phyloP scores from a whole-genome alignment of 2,113 vertebrate genomes.

The Hydrochoerus hydrochaeris region DNA sequence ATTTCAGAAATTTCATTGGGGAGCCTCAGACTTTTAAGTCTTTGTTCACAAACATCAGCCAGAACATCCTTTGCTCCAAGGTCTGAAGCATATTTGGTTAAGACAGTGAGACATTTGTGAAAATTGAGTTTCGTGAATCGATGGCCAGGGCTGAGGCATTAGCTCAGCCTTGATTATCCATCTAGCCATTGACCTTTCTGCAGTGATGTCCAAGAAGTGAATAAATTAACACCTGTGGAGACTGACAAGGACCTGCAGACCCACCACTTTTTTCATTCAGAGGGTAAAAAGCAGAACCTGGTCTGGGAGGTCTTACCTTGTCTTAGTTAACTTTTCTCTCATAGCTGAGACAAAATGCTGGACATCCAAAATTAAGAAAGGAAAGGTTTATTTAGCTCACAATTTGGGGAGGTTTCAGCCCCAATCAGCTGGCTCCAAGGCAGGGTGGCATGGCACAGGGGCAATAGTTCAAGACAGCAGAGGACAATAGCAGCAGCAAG shows the following conservation, averaged over 20 bases:
- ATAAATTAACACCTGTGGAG: constrained; percentile 11
- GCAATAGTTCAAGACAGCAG: too few species aligned
- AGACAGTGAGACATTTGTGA: constrained; percentile 50
- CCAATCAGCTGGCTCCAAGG: too few species aligned
- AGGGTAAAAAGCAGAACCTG: neutral
- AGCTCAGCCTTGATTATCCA: constrained; percentile 42
- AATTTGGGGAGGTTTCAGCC: too few species aligned
- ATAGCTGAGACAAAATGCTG: too few species aligned
- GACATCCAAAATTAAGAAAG: too few species aligned
- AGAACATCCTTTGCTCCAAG: neutral
- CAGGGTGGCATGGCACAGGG: too few species aligned
- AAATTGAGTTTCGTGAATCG: constrained; percentile 34
- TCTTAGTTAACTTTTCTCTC: too few species aligned
- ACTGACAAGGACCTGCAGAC: neutral
- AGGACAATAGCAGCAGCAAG: too few species aligned
- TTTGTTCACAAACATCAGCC: neutral
- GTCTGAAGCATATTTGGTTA: constrained; percentile 55
- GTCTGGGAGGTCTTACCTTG: neutral
- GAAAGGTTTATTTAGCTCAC: too few species aligned
- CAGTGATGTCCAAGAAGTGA: neutral
- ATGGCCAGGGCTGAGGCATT: neutral
- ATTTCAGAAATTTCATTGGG: too few species aligned
- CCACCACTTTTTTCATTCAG: neutral
- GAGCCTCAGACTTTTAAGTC: neutral
- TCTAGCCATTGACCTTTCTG: constrained; percentile 63